Conservation (phyloP, 1,140 invertebrate genomes). For the Atopsyche davidsoni region DNA sequence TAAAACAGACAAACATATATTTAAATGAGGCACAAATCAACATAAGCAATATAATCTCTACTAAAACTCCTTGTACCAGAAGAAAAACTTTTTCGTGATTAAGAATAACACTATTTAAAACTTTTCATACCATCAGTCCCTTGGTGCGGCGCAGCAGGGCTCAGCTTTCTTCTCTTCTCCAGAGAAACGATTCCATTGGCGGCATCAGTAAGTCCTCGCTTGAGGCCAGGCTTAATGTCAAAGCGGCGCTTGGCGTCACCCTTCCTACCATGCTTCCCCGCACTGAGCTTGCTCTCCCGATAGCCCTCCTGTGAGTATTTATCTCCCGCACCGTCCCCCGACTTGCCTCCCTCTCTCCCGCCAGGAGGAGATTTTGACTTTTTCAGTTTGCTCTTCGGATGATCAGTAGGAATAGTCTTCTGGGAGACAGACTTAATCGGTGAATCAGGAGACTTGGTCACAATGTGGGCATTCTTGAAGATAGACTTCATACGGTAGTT, state of each 20-base stretch:
- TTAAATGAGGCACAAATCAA: no score
- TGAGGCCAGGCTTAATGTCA: no score
- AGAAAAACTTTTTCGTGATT: neutral
- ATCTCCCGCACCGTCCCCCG: conserved; percentile 38
- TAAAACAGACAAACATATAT: neutral
- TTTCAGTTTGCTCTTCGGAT: conserved; percentile 38
- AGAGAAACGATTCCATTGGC: conserved; percentile 45
- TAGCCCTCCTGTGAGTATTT: conserved; percentile 41
- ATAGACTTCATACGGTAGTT: conserved; percentile 45
- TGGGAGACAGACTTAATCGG: conserved; percentile 33
- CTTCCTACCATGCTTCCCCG: no score
- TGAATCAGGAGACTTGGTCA: conserved; percentile 42
- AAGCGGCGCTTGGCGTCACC: no score
- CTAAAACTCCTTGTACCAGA: neutral
- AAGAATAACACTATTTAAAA: neutral
- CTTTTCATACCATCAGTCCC: neutral
- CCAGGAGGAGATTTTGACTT: conserved; percentile 33
- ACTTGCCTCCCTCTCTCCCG: neutral
- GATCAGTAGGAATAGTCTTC: conserved; percentile 33
- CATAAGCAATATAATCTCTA: no score
- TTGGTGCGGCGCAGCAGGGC: conserved; percentile 40
- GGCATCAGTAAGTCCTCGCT: conserved; percentile 12
- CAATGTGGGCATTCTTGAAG: conserved; percentile 46
- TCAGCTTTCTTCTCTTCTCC: conserved; percentile 51
- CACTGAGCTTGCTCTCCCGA: no score